A percentile compares a stretch with the other conserved stretches of the same genome.
phyloP scores from a whole-genome alignment of 2,113 vertebrate species.

The Dermatemys mawii region DNA sequence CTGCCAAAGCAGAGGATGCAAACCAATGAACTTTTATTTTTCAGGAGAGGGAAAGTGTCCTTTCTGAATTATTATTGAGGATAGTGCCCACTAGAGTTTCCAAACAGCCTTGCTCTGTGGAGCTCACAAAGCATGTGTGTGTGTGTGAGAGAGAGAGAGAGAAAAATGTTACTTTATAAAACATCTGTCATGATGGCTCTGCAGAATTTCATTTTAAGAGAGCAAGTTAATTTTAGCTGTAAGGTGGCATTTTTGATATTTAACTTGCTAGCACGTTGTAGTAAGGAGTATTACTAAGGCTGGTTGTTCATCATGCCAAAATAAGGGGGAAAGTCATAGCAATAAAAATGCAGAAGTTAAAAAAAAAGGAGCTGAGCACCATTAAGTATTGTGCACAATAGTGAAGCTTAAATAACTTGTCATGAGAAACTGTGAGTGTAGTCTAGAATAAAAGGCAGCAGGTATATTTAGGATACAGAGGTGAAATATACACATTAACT shows the following conservation, averaged over 20 bases:
- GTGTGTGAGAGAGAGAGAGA: neutral
- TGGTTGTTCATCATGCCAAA: neutral
- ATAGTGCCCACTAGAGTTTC: neutral
- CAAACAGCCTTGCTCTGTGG: neutral
- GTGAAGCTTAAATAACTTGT: neutral
- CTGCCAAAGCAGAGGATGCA: neutral
- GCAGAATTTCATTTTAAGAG: neutral
- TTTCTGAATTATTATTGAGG: neutral
- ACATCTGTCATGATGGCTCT: neutral
- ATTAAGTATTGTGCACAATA: neutral
- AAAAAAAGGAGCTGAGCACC: neutral
- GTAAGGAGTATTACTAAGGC: neutral
- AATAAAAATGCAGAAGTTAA: neutral
- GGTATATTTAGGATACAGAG: neutral
- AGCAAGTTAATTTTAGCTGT: neutral
- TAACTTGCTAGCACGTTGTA: neutral
- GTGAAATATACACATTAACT: neutral
- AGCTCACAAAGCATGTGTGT: neutral
- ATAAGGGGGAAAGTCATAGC: neutral
- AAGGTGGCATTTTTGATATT: neutral
- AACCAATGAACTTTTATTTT: neutral
- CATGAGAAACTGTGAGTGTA: neutral
- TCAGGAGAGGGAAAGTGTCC: neutral
- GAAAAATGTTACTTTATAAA: neutral
- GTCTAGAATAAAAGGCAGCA: neutral